Percentiles rank a stretch among this genome's conserved stretches.
These are phyloP conservation scores for Micronisus gabar DNA, from an alignment of 2,113 vertebrate genomes.

Conservation along the genomic window DNA sequence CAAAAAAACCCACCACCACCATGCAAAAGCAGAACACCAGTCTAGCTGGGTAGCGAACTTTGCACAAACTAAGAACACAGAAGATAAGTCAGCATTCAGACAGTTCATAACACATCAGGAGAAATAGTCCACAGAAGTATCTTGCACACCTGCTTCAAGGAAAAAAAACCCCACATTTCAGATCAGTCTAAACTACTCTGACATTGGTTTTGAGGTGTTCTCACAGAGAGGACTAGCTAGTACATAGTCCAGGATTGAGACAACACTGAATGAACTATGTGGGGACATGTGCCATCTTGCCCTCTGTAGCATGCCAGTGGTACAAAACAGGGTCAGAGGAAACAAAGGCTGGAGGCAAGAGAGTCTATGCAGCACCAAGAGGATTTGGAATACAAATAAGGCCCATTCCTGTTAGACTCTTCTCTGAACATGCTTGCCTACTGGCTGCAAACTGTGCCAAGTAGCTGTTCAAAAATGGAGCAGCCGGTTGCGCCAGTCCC, in stretches of 20 bases:
- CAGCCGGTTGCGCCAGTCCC: background rate
- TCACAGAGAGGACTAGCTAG: background rate
- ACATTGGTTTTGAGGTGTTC: background rate
- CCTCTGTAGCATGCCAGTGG: background rate
- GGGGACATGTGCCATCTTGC: background rate
- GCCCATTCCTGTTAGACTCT: background rate
- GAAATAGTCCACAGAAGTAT: background rate
- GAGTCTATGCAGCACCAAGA: background rate
- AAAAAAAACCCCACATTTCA: background rate
- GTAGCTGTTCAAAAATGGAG: background rate
- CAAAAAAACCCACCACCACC: background rate
- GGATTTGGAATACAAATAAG: background rate
- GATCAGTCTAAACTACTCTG: background rate
- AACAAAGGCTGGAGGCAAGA: constrained; percentile 15
- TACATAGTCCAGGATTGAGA: background rate
- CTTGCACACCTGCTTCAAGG: background rate
- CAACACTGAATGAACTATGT: background rate
- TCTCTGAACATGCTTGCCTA: background rate
- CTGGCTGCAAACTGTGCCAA: background rate
- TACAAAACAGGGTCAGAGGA: background rate
- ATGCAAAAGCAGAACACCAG: background rate
- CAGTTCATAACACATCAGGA: background rate
- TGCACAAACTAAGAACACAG: background rate
- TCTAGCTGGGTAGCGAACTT: background rate
- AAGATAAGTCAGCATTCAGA: background rate